Conservation (phyloP, 2,113 vertebrate species). For the Semicossyphus pulcher region DNA sequence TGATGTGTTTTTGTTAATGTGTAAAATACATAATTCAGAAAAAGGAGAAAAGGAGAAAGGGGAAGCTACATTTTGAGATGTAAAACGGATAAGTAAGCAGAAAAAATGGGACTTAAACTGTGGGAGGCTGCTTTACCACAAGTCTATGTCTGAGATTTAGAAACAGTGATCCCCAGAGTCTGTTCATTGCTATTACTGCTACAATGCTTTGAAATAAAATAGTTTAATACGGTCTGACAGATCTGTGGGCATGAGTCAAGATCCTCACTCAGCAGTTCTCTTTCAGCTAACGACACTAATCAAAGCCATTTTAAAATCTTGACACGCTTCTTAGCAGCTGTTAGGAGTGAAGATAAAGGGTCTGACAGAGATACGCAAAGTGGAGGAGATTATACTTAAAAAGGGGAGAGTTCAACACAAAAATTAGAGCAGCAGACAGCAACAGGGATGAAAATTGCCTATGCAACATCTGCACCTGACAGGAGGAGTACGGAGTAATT, state of each 20-base stretch:
- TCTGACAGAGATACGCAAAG: slow-evolving; percentile 23
- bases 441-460: background rate
- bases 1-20: background rate
- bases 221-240: background rate
- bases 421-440: slow-evolving; percentile 3
- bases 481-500: slow-evolving; percentile 1
- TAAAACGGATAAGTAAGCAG: too few relatives aligned
- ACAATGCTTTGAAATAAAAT: background rate
- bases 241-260: background rate
- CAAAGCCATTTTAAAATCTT: background rate
- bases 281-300: slow-evolving; percentile 27
- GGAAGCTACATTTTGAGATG: too few relatives aligned
- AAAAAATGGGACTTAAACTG: background rate
- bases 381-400: slow-evolving; percentile 11
- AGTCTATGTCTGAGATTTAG: background rate
- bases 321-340: slow-evolving; percentile 25
- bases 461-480: slow-evolving; percentile 20
- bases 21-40: background rate
- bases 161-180: background rate
- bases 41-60: background rate
- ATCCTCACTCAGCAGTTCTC: slow-evolving; percentile 16
- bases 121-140: background rate
- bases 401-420: background rate
- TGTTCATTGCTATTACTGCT: too few relatives aligned
- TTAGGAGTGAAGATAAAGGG: slow-evolving; percentile 15